Conservation (phyloP, 2,113 vertebrate genomes). For the Empidonax traillii region DNA sequence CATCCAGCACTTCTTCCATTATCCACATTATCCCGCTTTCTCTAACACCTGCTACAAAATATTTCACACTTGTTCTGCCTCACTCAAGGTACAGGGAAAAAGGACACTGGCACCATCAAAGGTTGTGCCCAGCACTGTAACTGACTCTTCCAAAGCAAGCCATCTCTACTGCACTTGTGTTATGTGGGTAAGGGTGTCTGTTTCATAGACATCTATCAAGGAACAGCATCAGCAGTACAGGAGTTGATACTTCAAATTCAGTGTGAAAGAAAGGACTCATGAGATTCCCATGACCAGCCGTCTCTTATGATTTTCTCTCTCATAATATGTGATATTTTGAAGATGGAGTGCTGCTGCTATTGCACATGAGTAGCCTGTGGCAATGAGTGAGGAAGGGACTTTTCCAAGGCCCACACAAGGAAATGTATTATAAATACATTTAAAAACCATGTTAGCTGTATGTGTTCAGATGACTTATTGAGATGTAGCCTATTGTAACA, state of each 20-base stretch:
- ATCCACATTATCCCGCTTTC: background rate
- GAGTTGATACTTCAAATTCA: background rate
- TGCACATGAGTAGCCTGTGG: background rate
- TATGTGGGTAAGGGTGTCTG: background rate
- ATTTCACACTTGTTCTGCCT: background rate
- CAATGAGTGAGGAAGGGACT: background rate
- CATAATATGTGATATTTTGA: fast-evolving
- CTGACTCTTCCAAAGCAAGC: background rate
- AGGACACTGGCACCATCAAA: background rate
- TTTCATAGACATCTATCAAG: background rate
- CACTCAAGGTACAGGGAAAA: fast-evolving
- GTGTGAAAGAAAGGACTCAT: background rate
- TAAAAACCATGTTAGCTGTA: background rate
- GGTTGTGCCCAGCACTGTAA: background rate
- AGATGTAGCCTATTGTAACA: background rate
- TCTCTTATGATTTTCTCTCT: background rate
- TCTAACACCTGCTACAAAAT: background rate
- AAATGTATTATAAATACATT: background rate
- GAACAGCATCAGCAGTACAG: background rate
- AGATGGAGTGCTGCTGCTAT: background rate
- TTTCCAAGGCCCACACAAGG: background rate
- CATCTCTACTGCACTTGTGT: fast-evolving
- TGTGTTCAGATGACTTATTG: background rate
- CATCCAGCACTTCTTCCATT: background rate
- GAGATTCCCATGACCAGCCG: background rate